Evolutionary conservation across 2,113 vertebrate genomes (phyloP).

Genomic region (Axis porcinus): DNA sequence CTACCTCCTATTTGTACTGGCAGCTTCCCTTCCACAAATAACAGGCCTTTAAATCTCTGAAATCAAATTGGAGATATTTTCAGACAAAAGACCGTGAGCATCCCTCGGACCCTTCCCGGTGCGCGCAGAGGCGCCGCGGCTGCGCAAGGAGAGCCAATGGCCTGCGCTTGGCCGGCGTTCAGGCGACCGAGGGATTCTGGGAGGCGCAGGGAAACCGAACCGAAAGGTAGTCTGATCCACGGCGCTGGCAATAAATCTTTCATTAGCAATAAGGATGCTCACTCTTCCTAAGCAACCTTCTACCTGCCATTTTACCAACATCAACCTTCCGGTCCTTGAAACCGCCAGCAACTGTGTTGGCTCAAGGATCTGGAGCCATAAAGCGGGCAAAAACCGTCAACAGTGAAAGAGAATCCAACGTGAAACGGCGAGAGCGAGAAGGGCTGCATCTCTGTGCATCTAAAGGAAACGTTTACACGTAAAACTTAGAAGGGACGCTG

Average conservation of each 20-base stretch:
- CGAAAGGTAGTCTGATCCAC: slow-evolving; percentile 53
- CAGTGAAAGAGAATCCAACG: slow-evolving; percentile 14
- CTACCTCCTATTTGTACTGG: slow-evolving; percentile 76
- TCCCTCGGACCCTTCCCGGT: slow-evolving; percentile 71
- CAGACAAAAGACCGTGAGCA: slow-evolving; percentile 77
- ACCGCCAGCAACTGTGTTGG: slow-evolving; percentile 27
- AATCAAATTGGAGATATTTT: slow-evolving; percentile 59
- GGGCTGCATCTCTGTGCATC: neutral
- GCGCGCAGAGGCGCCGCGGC: slow-evolving; percentile 75
- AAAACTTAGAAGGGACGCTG: neutral
- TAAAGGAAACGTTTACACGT: neutral
- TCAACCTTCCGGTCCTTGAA: neutral
- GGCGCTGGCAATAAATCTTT: slow-evolving; percentile 57
- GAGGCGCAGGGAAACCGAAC: slow-evolving; percentile 67
- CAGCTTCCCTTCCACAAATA: slow-evolving; percentile 64
- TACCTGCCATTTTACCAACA: slow-evolving; percentile 33
- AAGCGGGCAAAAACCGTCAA: slow-evolving; percentile 32
- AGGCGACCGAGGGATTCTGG: slow-evolving; percentile 79
- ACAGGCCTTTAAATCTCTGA: slow-evolving; percentile 60
- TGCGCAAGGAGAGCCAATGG: slow-evolving; percentile 75
- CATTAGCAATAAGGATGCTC: slow-evolving; percentile 44
- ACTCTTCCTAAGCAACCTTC: neutral
- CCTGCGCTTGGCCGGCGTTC: slow-evolving; percentile 77
- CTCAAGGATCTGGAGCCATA: neutral
- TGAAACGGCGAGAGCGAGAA: neutral